Base-by-base conservation (phyloP, 2,113 vertebrate species). In the Pavo muticus region DNA sequence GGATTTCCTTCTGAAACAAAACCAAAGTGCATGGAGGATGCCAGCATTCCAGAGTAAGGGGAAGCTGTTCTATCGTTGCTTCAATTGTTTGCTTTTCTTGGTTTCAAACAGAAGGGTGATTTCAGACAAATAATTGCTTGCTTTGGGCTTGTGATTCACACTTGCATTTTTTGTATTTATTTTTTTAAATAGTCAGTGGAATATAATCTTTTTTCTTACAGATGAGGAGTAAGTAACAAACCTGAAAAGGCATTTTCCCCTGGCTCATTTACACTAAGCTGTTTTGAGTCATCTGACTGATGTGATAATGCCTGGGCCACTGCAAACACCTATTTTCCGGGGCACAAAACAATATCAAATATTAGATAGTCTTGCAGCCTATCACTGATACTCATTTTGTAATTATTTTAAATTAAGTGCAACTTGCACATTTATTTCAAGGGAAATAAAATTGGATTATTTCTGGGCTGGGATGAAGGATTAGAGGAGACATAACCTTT, bases 1-100 rank as follows among this genome's bases (percentile, higher is more conserved):
- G 57, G 52, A 80, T 90, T 93, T 93, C 47, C 72, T 81, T 69
- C 61, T 61, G 67, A 91, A 95, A 93, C 29, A 90, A 90, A 91
- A 47, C 14, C 21, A 78, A 91, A 84, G 64, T 5, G 13, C 52
- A 54, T 4, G 6, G 17, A 87, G 65, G 48, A 72, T 85, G 50
- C n/a, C 83, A 84, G 50, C 27, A 24, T 32, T 63, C n/a, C 12
- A 44, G 17, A 65, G 54, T 37, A 65, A 77, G 47, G 19, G 29
- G 79, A 85, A n/a, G 29, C 3, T 74, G 4, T 0, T 20, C 25
- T 87, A 17, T 67, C 83, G 45, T 27, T 9, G n/a, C 13, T 80
- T 91, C 18, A 7, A 50, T 50, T 80, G 70, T 84, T 68, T 68
- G 4, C 9, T 3, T 1, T 54, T 30, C 37, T 40, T 56, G 42